These are phyloP conservation scores for Sceliomorpha sp. DNA, from an alignment of 2,888 invertebrate species.

Conservation along the genomic window DNA sequence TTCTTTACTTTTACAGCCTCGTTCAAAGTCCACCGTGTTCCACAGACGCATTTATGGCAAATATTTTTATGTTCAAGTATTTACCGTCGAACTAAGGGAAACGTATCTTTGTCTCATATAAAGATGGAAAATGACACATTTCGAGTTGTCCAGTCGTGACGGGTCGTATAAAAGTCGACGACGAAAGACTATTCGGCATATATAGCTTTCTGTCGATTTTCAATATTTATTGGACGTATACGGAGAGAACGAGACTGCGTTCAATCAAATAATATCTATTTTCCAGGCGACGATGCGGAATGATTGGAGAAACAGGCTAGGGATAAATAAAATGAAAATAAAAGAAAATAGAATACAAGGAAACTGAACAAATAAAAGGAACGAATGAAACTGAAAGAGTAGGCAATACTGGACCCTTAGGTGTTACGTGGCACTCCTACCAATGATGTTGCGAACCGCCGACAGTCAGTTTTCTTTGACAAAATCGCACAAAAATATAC, in stretches of 20 bases:
- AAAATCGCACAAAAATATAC: no score
- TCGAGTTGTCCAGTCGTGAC: slow-evolving; percentile 40
- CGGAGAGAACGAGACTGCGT: slow-evolving; percentile 56
- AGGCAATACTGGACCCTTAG: slow-evolving; percentile 49
- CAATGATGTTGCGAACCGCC: no score
- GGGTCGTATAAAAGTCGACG: slow-evolving; percentile 57
- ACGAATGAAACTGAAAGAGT: slow-evolving; percentile 36
- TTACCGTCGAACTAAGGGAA: slow-evolving; percentile 22
- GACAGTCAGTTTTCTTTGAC: no score
- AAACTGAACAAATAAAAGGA: slow-evolving; percentile 46
- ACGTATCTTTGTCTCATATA: slow-evolving; percentile 15
- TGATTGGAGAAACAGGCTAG: slow-evolving; percentile 59
- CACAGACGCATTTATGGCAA: neutral
- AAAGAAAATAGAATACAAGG: slow-evolving; percentile 60
- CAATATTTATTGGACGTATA: slow-evolving; percentile 70
- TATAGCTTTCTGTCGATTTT: slow-evolving; percentile 53
- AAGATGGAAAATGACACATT: slow-evolving; percentile 22
- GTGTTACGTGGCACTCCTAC: slow-evolving; percentile 62
- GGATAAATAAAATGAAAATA: slow-evolving; percentile 69
- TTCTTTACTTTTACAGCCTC: slow-evolving; percentile 2
- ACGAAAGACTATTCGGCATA: slow-evolving; percentile 45
- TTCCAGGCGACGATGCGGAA: slow-evolving; percentile 67
- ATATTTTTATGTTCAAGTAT: slow-evolving; percentile 14
- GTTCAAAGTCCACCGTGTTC: slow-evolving; percentile 7
- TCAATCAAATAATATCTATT: slow-evolving; percentile 71